Conservation (phyloP, 1,140 invertebrate genomes). For the Leptopilina clavipes region DNA sequence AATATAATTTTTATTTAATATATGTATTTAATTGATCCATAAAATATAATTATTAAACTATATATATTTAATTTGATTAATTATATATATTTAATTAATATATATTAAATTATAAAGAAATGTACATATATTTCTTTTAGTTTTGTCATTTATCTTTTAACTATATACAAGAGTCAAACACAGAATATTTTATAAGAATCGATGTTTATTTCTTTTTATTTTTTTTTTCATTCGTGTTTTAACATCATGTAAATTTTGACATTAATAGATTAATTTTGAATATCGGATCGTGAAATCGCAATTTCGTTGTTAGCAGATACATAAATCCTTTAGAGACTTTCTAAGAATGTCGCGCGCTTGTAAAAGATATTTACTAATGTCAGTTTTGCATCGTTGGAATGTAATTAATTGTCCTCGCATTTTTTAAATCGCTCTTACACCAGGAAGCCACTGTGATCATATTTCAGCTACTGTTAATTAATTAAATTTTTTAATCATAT, state of each 20-base stretch:
- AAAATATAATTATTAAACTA: too few relatives aligned
- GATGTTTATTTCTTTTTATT: background rate
- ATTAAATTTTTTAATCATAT: background rate
- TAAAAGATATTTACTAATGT: conserved; percentile 15
- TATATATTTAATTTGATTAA: too few relatives aligned
- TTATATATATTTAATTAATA: too few relatives aligned
- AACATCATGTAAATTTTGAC: conserved; percentile 21
- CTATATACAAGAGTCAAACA: too few relatives aligned
- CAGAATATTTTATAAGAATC: background rate
- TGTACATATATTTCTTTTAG: too few relatives aligned
- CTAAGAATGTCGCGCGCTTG: conserved; percentile 28
- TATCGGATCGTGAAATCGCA: conserved; percentile 8
- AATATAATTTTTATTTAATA: too few relatives aligned
- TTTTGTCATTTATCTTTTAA: too few relatives aligned
- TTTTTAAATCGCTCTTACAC: background rate
- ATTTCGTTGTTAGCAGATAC: conserved; percentile 5
- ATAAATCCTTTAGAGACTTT: conserved; percentile 9
- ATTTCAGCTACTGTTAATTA: conserved; percentile 11
- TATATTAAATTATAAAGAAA: too few relatives aligned
- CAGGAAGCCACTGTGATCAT: background rate
- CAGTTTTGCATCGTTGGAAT: conserved; percentile 3
- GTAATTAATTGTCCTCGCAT: conserved; percentile 11
- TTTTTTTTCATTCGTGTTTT: background rate
- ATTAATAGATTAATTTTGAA: conserved; percentile 28
- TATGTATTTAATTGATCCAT: too few relatives aligned